Conservation (phyloP, 2,797 vertebrate genomes). For the Setipinna tenuifilis region DNA sequence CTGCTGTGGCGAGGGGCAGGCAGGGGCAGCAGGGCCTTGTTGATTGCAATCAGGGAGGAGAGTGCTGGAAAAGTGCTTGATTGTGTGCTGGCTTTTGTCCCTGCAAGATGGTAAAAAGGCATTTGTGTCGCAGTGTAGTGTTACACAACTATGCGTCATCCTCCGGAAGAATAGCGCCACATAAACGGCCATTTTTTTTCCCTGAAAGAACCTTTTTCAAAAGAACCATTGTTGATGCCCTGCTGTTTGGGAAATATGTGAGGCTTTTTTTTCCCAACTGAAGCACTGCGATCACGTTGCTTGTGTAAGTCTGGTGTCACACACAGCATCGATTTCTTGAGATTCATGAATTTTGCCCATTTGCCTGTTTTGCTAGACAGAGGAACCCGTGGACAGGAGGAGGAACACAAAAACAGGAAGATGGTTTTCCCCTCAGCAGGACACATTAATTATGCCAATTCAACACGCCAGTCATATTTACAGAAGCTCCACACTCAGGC, state of each 20-base stretch:
- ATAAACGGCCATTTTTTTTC: neutral
- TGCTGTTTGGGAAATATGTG: neutral
- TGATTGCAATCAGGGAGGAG: slow-evolving; percentile 57
- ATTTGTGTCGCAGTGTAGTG: slow-evolving; percentile 9
- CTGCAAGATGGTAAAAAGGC: slow-evolving; percentile 31
- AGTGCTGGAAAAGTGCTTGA: slow-evolving; percentile 64
- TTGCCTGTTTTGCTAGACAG: neutral
- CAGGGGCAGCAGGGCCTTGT: too few relatives aligned
- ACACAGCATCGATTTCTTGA: neutral
- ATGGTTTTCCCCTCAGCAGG: neutral
- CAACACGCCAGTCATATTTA: neutral
- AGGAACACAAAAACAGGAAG: neutral
- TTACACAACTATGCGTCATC: neutral
- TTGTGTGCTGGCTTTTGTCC: slow-evolving; percentile 52
- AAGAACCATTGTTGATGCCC: neutral
- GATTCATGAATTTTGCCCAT: neutral
- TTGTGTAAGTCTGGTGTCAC: neutral
- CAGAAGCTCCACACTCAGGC: neutral
- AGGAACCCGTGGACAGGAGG: neutral
- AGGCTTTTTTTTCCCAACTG: neutral
- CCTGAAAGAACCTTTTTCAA: neutral
- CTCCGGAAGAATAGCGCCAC: neutral
- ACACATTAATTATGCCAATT: slow-evolving; percentile 8
- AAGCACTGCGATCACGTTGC: neutral
- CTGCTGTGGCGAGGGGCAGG: too few relatives aligned